Base-by-base conservation (phyloP, 2,113 vertebrate species). In the Takifugu flavidus region DNA sequence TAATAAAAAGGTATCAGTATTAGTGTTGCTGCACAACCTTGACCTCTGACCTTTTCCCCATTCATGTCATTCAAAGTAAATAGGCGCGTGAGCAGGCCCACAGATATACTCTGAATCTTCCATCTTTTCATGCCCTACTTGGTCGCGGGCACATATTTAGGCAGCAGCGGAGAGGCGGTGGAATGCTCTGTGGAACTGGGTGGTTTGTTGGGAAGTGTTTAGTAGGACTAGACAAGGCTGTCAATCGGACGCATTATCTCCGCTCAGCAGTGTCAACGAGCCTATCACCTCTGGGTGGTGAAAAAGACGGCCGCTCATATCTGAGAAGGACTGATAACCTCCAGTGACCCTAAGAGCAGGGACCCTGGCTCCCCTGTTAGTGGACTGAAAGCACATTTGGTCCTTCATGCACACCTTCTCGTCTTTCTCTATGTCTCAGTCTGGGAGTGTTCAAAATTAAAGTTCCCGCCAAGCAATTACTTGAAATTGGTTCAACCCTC, bases 221-320 rank as follows among this genome's bases (percentile, higher is more conserved):
- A 51, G 42, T 12, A 46, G 57, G 51, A 56, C 31, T 51, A 67
- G 67, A 66, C 50, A 4, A 53, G 59, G 25, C 71, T 71, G 88
- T 88, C 89, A 87, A 69, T 88, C 80, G 71, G 58, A 54, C 56
- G 56, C 77, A 70, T 83, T 89, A 89, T 86, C 88, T 87, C 53
- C 39, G 20, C 65, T 68, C 77, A 56, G 50, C 73, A 70, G 70
- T 71, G 77, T 81, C 67, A 79, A 73, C 64, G 67, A 78, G 79
- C 78, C 79, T 76, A 69, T 89, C 88, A 82, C 81, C 77, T 77
- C 64, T 70, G 62, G 64, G 78, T 80, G 89, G 75, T 85, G 87
- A 91, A 87, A 89, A 89, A 90, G 84, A 75, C 77, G 79, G 71
- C 73, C 78, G 63, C 82, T 80, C 68, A 82, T 87, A 89, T 89